These are phyloP conservation scores for Vultur gryphus DNA, from an alignment of 2,797 vertebrate genomes.

Conservation along the genomic window DNA sequence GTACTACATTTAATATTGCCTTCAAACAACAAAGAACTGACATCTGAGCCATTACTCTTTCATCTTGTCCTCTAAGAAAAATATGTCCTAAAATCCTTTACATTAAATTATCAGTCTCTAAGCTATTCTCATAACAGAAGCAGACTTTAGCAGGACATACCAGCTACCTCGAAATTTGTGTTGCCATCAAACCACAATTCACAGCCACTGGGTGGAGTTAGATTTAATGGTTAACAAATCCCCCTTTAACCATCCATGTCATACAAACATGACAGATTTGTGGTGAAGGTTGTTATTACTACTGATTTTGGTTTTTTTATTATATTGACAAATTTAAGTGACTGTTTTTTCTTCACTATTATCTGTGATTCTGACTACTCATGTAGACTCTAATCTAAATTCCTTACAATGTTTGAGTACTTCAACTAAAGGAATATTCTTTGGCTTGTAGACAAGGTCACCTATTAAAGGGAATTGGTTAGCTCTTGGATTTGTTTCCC, in stretches of 20 bases:
- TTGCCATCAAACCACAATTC: not conserved
- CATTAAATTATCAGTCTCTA: not conserved
- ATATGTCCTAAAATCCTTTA: not conserved
- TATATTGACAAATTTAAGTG: not conserved
- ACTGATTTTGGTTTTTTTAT: not conserved
- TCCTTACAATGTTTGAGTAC: not conserved
- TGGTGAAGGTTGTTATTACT: not conserved
- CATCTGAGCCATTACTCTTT: not conserved
- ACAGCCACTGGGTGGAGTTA: not conserved
- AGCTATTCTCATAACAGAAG: not conserved
- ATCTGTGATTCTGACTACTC: not conserved
- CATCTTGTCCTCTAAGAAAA: not conserved
- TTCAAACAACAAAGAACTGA: not conserved
- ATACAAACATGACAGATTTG: not conserved
- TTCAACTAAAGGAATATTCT: not conserved
- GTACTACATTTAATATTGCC: not conserved
- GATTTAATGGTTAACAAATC: not conserved
- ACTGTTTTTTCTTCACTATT: not conserved
- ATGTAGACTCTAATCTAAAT: not conserved
- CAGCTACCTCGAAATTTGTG: not conserved
- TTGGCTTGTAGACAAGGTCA: not conserved
- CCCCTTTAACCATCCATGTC: not conserved
- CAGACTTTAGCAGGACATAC: not conserved
- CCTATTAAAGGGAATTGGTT: too few relatives aligned
- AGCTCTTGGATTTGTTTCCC: not conserved